Evolutionary conservation across 2,113 vertebrate species (phyloP), one percentile per base, ranked within the genome.

Genomic region (Pseudorectes ferrugineus): DNA sequence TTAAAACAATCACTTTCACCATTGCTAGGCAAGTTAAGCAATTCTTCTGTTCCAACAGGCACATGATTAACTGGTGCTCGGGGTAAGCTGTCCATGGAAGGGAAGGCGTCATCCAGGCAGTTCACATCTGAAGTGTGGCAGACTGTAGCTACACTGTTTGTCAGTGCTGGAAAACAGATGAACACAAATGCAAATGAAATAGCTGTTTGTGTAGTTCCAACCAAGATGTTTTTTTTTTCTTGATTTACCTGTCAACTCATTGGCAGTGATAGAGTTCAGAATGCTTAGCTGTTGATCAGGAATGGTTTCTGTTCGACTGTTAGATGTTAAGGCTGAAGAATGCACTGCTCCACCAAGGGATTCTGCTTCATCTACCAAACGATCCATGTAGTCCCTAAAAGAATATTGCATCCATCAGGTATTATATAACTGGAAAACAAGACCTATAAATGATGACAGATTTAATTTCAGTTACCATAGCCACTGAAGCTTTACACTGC

Each of bases 331-430:
- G 94, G 98, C 97, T 15, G 99, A 98, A 83, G 99, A 98, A 76
- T 98, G 98, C 18, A 98, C 98, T 71, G 99, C 98, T 85, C 98
- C 98, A 15, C 98, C 99, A 87, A 99, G 97, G 8, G 99, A 98
- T 94, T 99, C 99, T 6, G 99, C 98, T 97, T 99, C 99, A 84
- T 99, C 99, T 92, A 99, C 99, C 89, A 99, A 98, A 70, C 99
- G 98, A 97, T 99, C 99, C 99, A 99, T 99, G 76, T 99, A 98
- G 97, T 99, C 99, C 87, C 99, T 99, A 61, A 45, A 93, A 96
- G 25, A 92, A 96, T 12, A 88, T 40, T 3, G 20, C 29, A 84
- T 23, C 6, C 63, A 87, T 20, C n/a, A 49, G 6, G 2, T 10
- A 21, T 46, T 59, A 75, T 26, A 25, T 76, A 82, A 91, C 31